Evolutionary conservation across 2,797 vertebrate species (phyloP), one percentile per base, ranked within the genome.

Genomic region (Gadopsis marmoratus): DNA sequence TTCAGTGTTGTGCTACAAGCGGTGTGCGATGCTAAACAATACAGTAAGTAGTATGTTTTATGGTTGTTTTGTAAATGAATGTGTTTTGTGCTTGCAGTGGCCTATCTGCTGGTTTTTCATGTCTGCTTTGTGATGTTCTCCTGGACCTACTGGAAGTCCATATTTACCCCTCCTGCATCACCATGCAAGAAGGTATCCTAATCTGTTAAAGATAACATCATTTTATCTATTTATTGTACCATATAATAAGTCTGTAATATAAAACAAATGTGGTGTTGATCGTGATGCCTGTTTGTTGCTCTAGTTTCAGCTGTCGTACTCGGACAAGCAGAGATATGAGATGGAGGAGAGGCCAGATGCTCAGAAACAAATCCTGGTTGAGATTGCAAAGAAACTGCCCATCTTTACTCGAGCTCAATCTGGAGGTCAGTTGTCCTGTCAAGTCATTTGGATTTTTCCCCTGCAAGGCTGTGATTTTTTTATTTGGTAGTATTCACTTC

Each of bases 131-230:
- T 96, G 85, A 97, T 99, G 94, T 99, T 99, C 89, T 95, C 96
- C 74, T 99, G 98, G 98, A 97, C 98, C 0, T 99, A 99, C 33
- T 99, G 97, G 97, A 99, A 97, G 91, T 97, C 98, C 81, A 97
- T 99, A 90, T 99, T 99, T 66, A 99, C 97, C 69, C 95, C 96
- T 58, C 96, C 97, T 7, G 92, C 96, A 29, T 93, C 95, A 45
- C 97, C 98, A 50, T 96, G 94, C 89, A 98, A 98, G 93, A 98
- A 99, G 97, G 98, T 99, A 95, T 83, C 10, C 5, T n/a, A 3
- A 4, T 12, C 31, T 23, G 5, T 56, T 19, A 10, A 39, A 65
- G 1, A 37, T 33, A 58, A 26, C 35, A 7, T 19, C 0, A 7
- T 33, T 5, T 35, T 45, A 2, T 12, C 26, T 43, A 39, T 55